Evolutionary conservation across 2,113 vertebrate genomes (phyloP), one percentile per base, ranked within the genome.

Genomic region (Clarias gariepinus): DNA sequence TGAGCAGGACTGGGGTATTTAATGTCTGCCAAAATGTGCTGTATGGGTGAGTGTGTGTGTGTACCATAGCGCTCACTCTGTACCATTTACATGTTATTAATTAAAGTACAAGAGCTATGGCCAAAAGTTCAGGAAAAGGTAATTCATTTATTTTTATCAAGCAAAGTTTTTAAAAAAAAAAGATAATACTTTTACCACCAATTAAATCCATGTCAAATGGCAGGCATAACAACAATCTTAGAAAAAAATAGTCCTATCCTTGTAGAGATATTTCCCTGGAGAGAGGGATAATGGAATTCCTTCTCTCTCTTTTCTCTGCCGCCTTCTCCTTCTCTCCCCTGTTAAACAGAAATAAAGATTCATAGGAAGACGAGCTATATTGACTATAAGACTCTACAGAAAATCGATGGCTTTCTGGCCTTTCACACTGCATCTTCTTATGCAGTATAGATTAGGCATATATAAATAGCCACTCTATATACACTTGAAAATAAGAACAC

Each of bases 11-110:
- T 13, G 41, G 77, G 4, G n/a, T 77, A 82, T 66, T 64, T 87
- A 68, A 89, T 86, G 52, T 83, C 74, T 83, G 41, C 63, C 41
- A 61, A 85, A 79, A 10, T 16, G n/a, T 84, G 71, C 52, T 47
- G 23, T 63, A 68, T 88, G 80, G 23, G 63, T 30, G 52, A 57
- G 58, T 76, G 55, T 79, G 83, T 76, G 55, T 79, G 83, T 47
- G 23, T 63, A 66, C 1, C 0, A n/a, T 52, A 7, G 12, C 41
- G 18, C 73, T 53, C 47, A 76, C 41, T 76, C 4, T 2, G 11
- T 12, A 41, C 71, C 41, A n/a, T 76, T 52, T 76, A 76, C 41
- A 73, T 36, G 33, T 28, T 68, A 13, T 25, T 66, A 28, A 69
- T 33, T 33, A 69, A 13, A 66, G 25, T 33, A 68, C 18, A 3